Evolutionary conservation across 2,113 vertebrate species (phyloP).

Genomic region (Grammomys dolichurus): DNA sequence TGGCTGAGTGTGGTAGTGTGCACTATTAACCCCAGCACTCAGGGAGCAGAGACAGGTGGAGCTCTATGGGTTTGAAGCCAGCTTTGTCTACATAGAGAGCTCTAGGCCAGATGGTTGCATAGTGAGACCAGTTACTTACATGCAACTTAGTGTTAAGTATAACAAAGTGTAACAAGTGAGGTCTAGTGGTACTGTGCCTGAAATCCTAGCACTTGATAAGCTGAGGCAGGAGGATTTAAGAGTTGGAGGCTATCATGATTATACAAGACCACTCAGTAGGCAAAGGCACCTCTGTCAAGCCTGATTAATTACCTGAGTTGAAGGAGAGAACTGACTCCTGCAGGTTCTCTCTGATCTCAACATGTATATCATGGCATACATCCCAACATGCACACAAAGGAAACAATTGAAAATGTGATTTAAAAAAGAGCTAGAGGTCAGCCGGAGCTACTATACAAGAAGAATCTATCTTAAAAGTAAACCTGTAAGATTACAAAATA

Average conservation of each 20-base stretch:
- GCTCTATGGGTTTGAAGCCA: background rate
- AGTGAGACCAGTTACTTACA: background rate
- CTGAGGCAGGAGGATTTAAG: background rate
- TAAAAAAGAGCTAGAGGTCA: background rate
- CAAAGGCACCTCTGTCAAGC: background rate
- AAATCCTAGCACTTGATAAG: background rate
- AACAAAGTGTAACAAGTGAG: background rate
- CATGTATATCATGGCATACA: background rate
- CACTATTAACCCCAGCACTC: background rate
- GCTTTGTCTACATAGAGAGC: background rate
- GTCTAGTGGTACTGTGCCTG: background rate
- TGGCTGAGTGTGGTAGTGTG: background rate
- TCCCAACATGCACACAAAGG: background rate
- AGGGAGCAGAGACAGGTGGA: background rate
- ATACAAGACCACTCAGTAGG: background rate
- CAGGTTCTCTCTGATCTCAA: background rate
- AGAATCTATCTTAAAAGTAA: background rate
- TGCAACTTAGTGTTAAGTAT: conserved; percentile 14
- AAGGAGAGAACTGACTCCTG: background rate
- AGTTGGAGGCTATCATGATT: background rate
- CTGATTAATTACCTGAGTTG: background rate
- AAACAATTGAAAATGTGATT: background rate
- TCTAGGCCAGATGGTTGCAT: background rate
- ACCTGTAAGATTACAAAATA: conserved; percentile 4
- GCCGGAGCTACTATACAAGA: background rate